These are phyloP conservation scores for Pinna nobilis DNA, from an alignment of 1,140 invertebrate species.

Conservation along the genomic window DNA sequence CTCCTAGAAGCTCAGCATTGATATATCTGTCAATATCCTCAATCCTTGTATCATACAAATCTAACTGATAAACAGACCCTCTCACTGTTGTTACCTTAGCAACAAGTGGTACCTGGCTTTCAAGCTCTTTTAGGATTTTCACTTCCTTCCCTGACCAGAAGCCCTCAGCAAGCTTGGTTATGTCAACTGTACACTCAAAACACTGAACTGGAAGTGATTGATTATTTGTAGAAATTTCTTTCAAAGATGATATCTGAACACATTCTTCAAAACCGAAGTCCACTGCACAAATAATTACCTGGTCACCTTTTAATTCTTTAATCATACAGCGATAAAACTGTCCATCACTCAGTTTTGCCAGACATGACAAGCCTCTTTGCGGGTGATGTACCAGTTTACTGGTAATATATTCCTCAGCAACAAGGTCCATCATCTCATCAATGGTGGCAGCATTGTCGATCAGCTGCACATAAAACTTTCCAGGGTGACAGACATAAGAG, in stretches of 20 bases:
- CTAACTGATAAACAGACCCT: slow-evolving; percentile 43
- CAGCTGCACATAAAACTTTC: slow-evolving; percentile 48
- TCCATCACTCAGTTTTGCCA: slow-evolving; percentile 83
- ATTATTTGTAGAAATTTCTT: slow-evolving; percentile 37
- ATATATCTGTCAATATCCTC: slow-evolving; percentile 42
- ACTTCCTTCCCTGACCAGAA: slow-evolving; percentile 48
- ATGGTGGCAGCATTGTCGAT: slow-evolving; percentile 44
- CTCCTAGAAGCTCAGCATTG: slow-evolving; percentile 43
- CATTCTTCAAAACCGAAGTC: slow-evolving; percentile 54
- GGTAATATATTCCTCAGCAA: slow-evolving; percentile 40
- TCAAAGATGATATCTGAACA: slow-evolving; percentile 18
- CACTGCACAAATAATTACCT: slow-evolving; percentile 34
- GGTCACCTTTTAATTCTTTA: slow-evolving; percentile 69
- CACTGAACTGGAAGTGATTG: slow-evolving; percentile 41
- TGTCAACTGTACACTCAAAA: slow-evolving; percentile 45
- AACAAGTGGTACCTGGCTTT: slow-evolving; percentile 45
- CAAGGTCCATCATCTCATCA: slow-evolving; percentile 43
- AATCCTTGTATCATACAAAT: slow-evolving; percentile 50
- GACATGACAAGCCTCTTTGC: slow-evolving; percentile 76
- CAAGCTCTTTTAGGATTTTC: slow-evolving; percentile 36
- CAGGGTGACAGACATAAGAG: slow-evolving; percentile 48
- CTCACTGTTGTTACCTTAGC: slow-evolving; percentile 44
- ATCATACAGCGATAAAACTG: slow-evolving; percentile 87
- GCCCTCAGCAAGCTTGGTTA: slow-evolving; percentile 29
- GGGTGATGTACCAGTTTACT: slow-evolving; percentile 23